Conservation (phyloP, 1,140 invertebrate genomes). For the Sarcophaga bullata region DNA sequence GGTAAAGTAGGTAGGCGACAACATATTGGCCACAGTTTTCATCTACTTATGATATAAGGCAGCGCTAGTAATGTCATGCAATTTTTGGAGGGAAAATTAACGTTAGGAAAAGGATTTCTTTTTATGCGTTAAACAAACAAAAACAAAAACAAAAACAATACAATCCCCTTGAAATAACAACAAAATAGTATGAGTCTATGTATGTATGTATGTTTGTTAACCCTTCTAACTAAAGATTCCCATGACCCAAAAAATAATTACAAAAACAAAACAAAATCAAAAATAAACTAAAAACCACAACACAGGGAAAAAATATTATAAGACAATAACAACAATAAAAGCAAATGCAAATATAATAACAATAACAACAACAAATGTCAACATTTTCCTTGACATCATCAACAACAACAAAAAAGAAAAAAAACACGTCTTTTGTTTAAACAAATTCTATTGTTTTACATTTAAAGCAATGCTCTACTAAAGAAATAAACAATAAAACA, state of each 20-base stretch:
- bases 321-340: constrained; percentile 25
- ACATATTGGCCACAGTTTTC: too few species aligned
- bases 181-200: neutral
- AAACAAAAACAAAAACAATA: neutral
- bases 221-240: neutral
- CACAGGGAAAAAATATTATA: neutral
- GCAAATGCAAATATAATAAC: too few species aligned
- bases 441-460: neutral
- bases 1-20: neutral
- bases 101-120: neutral
- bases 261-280: neutral
- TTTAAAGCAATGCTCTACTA: neutral
- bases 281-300: neutral
- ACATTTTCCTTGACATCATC: constrained; percentile 37
- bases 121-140: neutral
- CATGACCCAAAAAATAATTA: constrained; percentile 8
- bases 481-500: neutral
- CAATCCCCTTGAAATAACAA: constrained; percentile 19
- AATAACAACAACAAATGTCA: constrained; percentile 31
- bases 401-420: neutral
- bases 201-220: neutral
- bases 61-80: too few species aligned
- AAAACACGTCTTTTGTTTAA: constrained; percentile 9
- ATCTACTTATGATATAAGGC: too few species aligned
- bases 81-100: too few species aligned